Evolutionary conservation across 1,140 invertebrate genomes (phyloP), one percentile per base, ranked within the genome.

Genomic region (Drosophila pectinifera): DNA sequence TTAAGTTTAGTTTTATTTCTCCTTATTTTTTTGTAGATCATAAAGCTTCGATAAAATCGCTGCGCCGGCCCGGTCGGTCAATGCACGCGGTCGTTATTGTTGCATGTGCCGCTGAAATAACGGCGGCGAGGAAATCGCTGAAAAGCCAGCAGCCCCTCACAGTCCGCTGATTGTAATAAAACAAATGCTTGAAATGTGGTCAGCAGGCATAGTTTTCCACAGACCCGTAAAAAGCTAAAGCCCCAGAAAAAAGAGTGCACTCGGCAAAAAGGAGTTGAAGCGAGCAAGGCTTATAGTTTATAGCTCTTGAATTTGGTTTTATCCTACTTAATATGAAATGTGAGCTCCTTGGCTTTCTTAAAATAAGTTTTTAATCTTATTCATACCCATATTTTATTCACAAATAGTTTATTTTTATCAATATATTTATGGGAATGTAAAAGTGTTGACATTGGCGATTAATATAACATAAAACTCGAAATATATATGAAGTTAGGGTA

Each of bases 21-120:
- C 18, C 31, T 53, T 36, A 14, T 42, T 42, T 43, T 67, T 62
- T 55, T 42, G 56, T 81, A 88, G 83, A 86, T 86, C 72, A 79
- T 67, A 83, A 72, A 82, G 70, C 76, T 69, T 82, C 83, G 83
- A 86, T 88, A 86, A 88, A 86, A 86, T 86, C 67, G 67, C 56
- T 58, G 46, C 43, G 58, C 48, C 75, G 63, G 51, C 63, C 56
- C 57, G 38, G 43, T 46, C 43, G 48, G 68, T 73, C 69, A 70
- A 64, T 70, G 64, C 36, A 63, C 61, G 46, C 49, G 46, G 45
- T 56, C 62, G 73, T 69, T 70, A 68, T 73, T 67, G 72, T 83
- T 86, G 82, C 82, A 86, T 86, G 82, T 69, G 83, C 55, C 75
- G 62, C 63, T 73, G 62, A 88, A 82, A 86, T 86, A 88, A 76